Base-by-base conservation (phyloP, 2,888 invertebrate species). In the Philopedon plagiatum region DNA sequence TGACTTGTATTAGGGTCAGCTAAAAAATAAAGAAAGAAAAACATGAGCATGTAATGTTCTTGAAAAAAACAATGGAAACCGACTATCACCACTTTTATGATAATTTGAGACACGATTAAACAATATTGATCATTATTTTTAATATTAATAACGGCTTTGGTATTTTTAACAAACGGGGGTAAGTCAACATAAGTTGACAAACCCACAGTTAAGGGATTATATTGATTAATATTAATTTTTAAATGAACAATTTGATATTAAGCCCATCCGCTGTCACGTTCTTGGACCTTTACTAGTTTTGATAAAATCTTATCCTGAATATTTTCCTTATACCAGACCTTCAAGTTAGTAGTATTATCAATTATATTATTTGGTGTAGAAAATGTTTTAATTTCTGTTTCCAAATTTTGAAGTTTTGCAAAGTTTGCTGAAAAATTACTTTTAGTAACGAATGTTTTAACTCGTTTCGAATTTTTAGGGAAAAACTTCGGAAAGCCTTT, bases 131-230 rank as follows among this genome's bases (percentile, higher is more conserved):
- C 81, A 7, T 76, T n/a, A 66, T 79, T 81, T 62, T 78, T 66
- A 0, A 81, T 76, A 71, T 81, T 80, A 18, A 81, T 69, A 32
- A 76, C 73, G 1, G 79, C 78, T 9, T 75, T 58, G 34, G 76
- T 80, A 1, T 44, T 72, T 60, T 69, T 34, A 21, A 81, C 76
- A 44, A 71, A 46, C 8, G 56, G 4, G 0, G 78, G 78, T 46
- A 80, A n/a, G 9, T 76, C 69, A 39, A 81, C 75, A 64, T 77
- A 80, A 19, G 78, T 66, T 29, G 57, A 57, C 7, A 29, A 78
- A 21, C 77, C 76, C 4, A 74, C 77, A 7, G 61, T 57, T 46
- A 76, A 68, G 0, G 78, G 78, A 23, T 71, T 76, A 46, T 73
- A 80, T 44, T 78, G 74, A 62, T 77, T 79, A 3, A 80, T 78